Evolutionary conservation across 2,113 vertebrate species (phyloP).

Genomic region (Caranx ignobilis): DNA sequence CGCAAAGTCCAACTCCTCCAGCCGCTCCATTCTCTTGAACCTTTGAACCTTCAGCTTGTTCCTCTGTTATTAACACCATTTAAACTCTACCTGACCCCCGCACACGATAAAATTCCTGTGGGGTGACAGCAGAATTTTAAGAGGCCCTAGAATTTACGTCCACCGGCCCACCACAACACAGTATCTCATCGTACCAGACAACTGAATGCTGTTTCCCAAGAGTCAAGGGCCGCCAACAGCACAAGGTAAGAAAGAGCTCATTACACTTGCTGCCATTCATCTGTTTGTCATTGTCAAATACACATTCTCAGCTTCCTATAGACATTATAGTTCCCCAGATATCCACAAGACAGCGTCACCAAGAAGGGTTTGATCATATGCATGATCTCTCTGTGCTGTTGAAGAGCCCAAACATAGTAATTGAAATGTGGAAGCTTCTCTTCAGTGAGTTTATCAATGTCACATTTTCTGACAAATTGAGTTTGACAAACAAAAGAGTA

Average conservation of each 20-base stretch:
- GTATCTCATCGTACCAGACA: conserved; percentile 21
- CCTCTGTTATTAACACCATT: conserved; percentile 90
- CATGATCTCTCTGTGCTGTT: conserved; percentile 16
- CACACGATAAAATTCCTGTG: conserved; percentile 17
- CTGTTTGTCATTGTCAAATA: conserved; percentile 2
- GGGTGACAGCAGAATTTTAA: conserved; percentile 23
- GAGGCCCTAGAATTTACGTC: conserved; percentile 38
- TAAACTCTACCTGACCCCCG: conserved; percentile 50
- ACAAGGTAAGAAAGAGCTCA: neutral
- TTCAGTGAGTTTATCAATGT: neutral
- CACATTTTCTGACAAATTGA: neutral
- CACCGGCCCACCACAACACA: neutral
- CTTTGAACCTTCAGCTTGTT: conserved; percentile 77
- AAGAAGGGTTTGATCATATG: conserved; percentile 19
- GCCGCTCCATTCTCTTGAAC: conserved; percentile 72
- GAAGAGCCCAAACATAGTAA: neutral
- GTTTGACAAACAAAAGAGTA: neutral
- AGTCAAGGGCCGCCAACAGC: conserved; percentile 6
- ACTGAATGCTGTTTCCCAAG: conserved; percentile 1
- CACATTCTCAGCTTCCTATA: neutral
- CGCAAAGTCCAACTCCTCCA: conserved; percentile 4
- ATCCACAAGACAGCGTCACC: neutral
- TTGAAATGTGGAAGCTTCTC: neutral
- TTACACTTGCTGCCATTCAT: conserved; percentile 5
- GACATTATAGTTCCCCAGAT: neutral